Evolutionary conservation across 2,888 invertebrate genomes (phyloP).

Genomic region (Amiota mariae): DNA sequence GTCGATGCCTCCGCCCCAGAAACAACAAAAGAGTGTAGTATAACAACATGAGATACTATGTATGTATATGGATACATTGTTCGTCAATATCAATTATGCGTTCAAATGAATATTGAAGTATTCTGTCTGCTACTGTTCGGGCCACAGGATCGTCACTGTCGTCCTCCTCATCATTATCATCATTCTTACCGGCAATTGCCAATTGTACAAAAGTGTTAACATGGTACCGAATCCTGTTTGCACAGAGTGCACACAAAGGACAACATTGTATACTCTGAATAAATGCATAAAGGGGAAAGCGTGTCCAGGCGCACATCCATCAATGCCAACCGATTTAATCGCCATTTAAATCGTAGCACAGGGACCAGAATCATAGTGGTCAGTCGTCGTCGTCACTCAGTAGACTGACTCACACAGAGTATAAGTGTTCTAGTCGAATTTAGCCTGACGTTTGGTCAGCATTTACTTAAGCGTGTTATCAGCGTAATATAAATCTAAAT

Average conservation of each 20-base stretch:
- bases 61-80: constrained; percentile 54
- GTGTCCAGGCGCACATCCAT: constrained; percentile 62
- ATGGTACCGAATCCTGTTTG: constrained; percentile 60
- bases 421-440: constrained; percentile 34
- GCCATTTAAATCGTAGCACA: constrained; percentile 68
- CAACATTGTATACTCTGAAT: neutral
- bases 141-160: neutral
- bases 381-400: constrained; percentile 37
- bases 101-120: constrained; percentile 68
- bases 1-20: neutral
- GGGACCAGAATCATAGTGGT: constrained; percentile 19
- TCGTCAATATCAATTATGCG: constrained; percentile 68
- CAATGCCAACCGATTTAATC: constrained; percentile 70
- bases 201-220: constrained; percentile 68
- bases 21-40: neutral
- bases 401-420: constrained; percentile 7
- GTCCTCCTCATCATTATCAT: constrained; percentile 14
- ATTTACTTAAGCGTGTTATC: constrained; percentile 68
- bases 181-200: constrained; percentile 56
- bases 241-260: constrained; percentile 28
- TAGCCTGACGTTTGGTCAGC: constrained; percentile 45
- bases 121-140: constrained; percentile 54
- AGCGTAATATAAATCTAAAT: constrained; percentile 63
- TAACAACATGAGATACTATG: constrained; percentile 48
- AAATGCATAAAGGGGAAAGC: neutral